Evolutionary conservation across 2,797 vertebrate species (phyloP).

Genomic region (Antrozous pallidus): DNA sequence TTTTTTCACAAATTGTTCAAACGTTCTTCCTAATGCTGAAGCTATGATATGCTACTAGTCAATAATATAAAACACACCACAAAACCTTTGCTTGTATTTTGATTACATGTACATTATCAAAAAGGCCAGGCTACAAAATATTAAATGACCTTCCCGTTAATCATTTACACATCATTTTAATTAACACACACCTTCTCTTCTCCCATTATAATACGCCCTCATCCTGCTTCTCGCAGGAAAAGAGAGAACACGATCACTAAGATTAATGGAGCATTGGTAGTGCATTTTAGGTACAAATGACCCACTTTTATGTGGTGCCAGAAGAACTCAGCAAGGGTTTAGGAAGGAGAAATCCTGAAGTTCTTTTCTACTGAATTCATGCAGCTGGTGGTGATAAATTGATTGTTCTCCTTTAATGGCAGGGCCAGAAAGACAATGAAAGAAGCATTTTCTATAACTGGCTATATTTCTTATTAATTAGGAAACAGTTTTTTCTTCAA

Average conservation of each 20-base stretch:
- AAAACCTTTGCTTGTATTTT: background rate
- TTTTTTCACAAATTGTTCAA: conserved; percentile 45
- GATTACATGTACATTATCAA: background rate
- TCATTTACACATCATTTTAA: background rate
- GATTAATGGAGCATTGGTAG: conserved; percentile 57
- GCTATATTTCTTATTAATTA: conserved; percentile 66
- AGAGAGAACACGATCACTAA: conserved; percentile 32
- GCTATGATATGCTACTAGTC: background rate
- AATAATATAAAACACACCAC: background rate
- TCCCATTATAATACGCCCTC: background rate
- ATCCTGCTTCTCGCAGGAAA: conserved; percentile 28
- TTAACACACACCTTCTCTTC: background rate
- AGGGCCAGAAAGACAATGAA: conserved; percentile 55
- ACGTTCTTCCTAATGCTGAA: conserved; percentile 45
- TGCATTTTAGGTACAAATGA: conserved; percentile 67
- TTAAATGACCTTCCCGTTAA: conserved; percentile 10
- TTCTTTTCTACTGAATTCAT: conserved; percentile 67
- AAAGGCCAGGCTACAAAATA: conserved; percentile 22
- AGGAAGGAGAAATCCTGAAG: conserved; percentile 71
- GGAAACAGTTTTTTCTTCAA: conserved; percentile 40
- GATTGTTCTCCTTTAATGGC: conserved; percentile 48
- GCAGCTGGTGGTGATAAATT: conserved; percentile 49
- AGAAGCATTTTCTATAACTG: conserved; percentile 54
- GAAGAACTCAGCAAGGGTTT: conserved; percentile 69
- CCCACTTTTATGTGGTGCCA: conserved; percentile 74